phyloP scores from a whole-genome alignment of 2,888 invertebrate genomes.

The Napeogenes inachia region DNA sequence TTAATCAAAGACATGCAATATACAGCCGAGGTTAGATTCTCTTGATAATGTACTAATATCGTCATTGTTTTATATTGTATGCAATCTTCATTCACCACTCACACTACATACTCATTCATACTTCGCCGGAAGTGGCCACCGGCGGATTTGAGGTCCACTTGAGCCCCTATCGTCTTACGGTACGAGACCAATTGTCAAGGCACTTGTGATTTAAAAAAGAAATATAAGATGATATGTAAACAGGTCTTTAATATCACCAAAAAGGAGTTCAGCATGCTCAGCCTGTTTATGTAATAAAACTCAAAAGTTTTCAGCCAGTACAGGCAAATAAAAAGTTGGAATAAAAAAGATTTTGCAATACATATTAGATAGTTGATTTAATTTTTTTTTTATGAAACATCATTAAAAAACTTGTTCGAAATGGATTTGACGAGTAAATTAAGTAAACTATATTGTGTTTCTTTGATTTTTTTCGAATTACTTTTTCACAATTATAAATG shows the following conservation, averaged over 20 bases:
- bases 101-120: no score
- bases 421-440: no score
- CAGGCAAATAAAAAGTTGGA: no score
- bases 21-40: not conserved
- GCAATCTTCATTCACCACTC: not conserved
- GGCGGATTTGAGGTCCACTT: conserved; percentile 8
- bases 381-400: no score
- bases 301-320: no score
- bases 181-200: not conserved
- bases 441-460: no score
- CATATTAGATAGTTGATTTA: no score
- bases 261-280: not conserved
- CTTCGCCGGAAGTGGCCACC: conserved; percentile 5
- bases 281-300: not conserved
- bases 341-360: no score
- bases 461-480: no score
- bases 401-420: no score
- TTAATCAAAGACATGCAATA: no score
- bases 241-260: not conserved
- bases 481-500: not conserved
- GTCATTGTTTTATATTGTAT: not conserved
- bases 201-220: conserved; percentile 5
- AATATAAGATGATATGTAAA: not conserved
- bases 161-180: conserved; percentile 6
- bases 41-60: not conserved